Percentiles rank a stretch among this genome's conserved stretches.
These are phyloP conservation scores for Antheraea yamamai DNA, from an alignment of 2,888 invertebrate genomes.

Conservation along the genomic window DNA sequence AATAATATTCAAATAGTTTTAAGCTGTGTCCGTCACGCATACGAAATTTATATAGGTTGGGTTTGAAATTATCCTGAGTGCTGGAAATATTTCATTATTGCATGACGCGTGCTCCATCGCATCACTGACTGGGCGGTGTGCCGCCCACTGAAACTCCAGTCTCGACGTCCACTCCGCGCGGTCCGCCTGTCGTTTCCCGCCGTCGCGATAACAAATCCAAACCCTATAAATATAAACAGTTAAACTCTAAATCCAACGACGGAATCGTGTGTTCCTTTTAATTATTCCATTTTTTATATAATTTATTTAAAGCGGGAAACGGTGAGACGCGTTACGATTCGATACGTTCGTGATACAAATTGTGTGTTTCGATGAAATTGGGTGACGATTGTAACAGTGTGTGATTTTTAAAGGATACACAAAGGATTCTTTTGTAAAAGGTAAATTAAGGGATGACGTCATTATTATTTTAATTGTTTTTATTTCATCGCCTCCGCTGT, in stretches of 20 bases:
- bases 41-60: neutral
- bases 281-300: slow-evolving; percentile 39
- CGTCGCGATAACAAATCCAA: slow-evolving; percentile 44
- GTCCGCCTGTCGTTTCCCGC: slow-evolving; percentile 77
- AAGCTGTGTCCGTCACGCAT: neutral
- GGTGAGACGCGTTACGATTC: slow-evolving; percentile 54
- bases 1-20: neutral
- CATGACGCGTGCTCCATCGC: slow-evolving; percentile 60
- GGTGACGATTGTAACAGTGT: slow-evolving; percentile 55
- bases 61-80: slow-evolving; percentile 12
- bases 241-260: slow-evolving; percentile 38
- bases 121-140: slow-evolving; percentile 57
- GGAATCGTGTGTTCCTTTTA: slow-evolving; percentile 33
- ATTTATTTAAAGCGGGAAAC: slow-evolving; percentile 56
- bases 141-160: slow-evolving; percentile 79
- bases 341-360: slow-evolving; percentile 53
- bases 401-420: slow-evolving; percentile 51
- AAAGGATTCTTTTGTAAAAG: slow-evolving; percentile 63
- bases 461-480: neutral
- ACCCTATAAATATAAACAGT: slow-evolving; percentile 39
- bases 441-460: slow-evolving; percentile 23
- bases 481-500: neutral
- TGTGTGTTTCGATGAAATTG: slow-evolving; percentile 58
- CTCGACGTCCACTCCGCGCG: slow-evolving; percentile 82
- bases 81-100: slow-evolving; percentile 52